Evolutionary conservation across 2,888 invertebrate genomes (phyloP).

Genomic region (Apamea monoglypha): DNA sequence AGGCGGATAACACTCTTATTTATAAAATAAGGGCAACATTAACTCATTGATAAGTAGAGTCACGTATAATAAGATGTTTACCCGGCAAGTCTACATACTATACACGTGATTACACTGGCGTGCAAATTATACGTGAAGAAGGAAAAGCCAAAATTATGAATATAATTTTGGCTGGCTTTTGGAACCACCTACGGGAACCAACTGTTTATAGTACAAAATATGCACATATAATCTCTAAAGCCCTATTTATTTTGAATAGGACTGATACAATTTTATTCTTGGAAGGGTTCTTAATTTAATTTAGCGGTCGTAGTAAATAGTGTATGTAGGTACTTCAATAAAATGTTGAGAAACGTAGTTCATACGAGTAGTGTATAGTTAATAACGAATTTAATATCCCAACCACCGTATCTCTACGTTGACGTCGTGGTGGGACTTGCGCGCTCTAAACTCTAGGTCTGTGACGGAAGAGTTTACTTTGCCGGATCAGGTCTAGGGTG

Average conservation of each 20-base stretch:
- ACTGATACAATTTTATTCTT: neutral
- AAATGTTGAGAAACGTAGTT: neutral
- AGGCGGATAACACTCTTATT: neutral
- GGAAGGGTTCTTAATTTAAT: neutral
- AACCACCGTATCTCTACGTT: too few species aligned
- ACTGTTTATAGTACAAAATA: neutral
- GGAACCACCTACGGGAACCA: neutral
- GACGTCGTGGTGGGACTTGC: too few species aligned
- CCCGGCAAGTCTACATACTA: slow-evolving; percentile 1
- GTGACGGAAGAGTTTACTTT: too few species aligned
- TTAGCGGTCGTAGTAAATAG: neutral
- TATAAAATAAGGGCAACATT: neutral
- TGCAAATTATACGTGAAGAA: neutral
- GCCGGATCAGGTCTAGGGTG: too few species aligned
- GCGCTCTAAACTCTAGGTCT: too few species aligned
- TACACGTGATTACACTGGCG: neutral
- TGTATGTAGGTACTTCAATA: neutral
- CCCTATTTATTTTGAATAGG: too few species aligned
- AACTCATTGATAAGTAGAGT: slow-evolving; percentile 11
- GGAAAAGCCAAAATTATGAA: too few species aligned
- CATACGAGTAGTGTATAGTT: neutral
- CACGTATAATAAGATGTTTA: slow-evolving; percentile 29
- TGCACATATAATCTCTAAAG: neutral
- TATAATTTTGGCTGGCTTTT: too few species aligned
- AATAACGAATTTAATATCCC: neutral